These are phyloP conservation scores for Rhysida immarginata DNA, from an alignment of 1,140 invertebrate species.

Conservation along the genomic window DNA sequence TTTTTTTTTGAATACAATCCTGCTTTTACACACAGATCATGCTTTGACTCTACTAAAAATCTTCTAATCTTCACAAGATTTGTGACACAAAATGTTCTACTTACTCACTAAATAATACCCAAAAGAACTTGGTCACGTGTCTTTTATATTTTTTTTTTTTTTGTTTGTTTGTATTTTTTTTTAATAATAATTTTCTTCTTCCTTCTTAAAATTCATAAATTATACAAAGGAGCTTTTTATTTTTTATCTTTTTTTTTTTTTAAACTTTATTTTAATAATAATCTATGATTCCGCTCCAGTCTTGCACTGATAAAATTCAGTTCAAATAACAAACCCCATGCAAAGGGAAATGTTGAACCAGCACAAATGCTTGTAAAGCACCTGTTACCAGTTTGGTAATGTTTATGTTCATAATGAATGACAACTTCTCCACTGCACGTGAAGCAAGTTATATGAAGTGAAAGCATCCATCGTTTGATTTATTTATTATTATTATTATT, in stretches of 20 bases:
- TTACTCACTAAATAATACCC: constrained; percentile 7
- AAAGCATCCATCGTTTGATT: neutral
- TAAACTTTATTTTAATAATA: neutral
- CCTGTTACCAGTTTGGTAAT: too few species aligned
- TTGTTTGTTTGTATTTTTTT: too few species aligned
- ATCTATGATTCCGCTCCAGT: neutral
- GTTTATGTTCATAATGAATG: too few species aligned
- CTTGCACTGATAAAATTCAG: too few species aligned
- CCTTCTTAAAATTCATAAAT: neutral
- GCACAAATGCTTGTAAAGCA: too few species aligned
- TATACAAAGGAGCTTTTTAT: constrained; percentile 1
- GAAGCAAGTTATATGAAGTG: neutral
- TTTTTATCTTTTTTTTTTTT: neutral
- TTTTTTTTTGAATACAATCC: constrained; percentile 3
- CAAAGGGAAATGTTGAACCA: too few species aligned
- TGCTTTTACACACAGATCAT: constrained; percentile 7
- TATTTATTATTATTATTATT: neutral
- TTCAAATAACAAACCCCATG: too few species aligned
- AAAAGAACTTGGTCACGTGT: constrained; percentile 2
- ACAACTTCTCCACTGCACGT: neutral
- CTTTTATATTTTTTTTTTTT: too few species aligned
- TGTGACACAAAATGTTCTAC: constrained; percentile 8
- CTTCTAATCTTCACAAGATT: constrained; percentile 6
- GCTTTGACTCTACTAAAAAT: neutral
- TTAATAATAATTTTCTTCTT: too few species aligned